Evolutionary conservation across 2,797 vertebrate species (phyloP).

Genomic region (Thalassophryne amazonica): DNA sequence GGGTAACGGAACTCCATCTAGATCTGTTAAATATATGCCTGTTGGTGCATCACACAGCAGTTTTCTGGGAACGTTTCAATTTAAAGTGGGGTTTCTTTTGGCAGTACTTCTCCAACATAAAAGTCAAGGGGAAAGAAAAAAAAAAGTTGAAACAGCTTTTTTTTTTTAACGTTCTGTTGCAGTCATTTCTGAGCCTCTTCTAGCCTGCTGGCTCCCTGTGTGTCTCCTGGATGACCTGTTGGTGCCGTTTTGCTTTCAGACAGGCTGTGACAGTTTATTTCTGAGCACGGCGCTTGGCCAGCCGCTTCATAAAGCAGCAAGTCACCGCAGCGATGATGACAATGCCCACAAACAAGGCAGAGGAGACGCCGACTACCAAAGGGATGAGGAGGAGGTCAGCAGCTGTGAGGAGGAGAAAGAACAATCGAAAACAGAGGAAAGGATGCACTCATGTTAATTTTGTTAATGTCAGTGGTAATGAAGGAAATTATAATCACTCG

Average conservation of each 20-base stretch:
- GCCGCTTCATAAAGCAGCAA: conserved; percentile 88
- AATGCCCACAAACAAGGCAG: conserved; percentile 84
- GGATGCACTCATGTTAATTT: background rate
- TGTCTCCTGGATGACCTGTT: background rate
- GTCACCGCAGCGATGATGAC: conserved; percentile 84
- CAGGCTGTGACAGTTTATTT: conserved; percentile 52
- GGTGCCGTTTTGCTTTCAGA: background rate
- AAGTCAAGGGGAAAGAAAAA: conserved; percentile 25
- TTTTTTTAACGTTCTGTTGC: background rate
- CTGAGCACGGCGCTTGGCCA: conserved; percentile 68
- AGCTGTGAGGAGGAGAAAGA: conserved; percentile 57
- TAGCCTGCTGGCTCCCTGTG: no score
- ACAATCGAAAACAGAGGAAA: background rate
- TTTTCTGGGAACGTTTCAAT: conserved; percentile 22
- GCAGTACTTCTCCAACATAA: conserved; percentile 38
- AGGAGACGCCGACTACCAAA: conserved; percentile 81
- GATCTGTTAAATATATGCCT: no score
- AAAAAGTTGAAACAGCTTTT: conserved; percentile 8
- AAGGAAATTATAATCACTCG: no score
- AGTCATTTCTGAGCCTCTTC: background rate
- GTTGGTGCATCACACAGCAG: background rate
- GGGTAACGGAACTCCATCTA: no score
- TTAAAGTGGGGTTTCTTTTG: conserved; percentile 51
- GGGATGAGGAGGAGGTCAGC: conserved; percentile 86
- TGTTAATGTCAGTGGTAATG: no score